These are phyloP conservation scores for Dasysyrphus albostriatus DNA, from an alignment of 2,888 invertebrate genomes.

Conservation along the genomic window DNA sequence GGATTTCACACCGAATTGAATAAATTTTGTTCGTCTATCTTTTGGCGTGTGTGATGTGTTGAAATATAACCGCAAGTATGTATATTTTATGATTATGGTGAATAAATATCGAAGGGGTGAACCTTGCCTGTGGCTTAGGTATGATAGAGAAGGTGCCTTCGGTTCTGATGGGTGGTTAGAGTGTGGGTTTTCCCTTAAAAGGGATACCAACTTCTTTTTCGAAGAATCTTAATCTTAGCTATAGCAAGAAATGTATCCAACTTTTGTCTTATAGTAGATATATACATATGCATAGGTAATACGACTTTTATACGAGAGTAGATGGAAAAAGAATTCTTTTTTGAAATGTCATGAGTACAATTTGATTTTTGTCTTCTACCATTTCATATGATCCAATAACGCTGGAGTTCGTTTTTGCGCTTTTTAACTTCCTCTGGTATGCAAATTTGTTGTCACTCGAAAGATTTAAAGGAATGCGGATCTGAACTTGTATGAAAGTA, in stretches of 20 bases:
- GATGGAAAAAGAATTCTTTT: background rate
- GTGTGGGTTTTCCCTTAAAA: slow-evolving; percentile 9
- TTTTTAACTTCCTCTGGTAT: slow-evolving; percentile 53
- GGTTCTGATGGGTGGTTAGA: background rate
- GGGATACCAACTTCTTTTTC: slow-evolving; percentile 10
- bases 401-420: slow-evolving; percentile 17
- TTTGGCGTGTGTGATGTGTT: slow-evolving; percentile 37
- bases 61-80: slow-evolving; percentile 69
- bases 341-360: slow-evolving; percentile 31
- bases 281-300: too few relatives aligned
- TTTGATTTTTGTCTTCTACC: slow-evolving; percentile 41
- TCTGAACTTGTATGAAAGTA: background rate
- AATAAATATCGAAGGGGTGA: slow-evolving; percentile 64
- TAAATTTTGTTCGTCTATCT: slow-evolving; percentile 53
- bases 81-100: slow-evolving; percentile 68
- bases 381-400: slow-evolving; percentile 28
- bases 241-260: slow-evolving; percentile 5
- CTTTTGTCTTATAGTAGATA: slow-evolving; percentile 25
- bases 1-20: slow-evolving; percentile 73
- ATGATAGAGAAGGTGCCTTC: slow-evolving; percentile 45
- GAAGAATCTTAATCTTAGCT: background rate
- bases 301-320: slow-evolving; percentile 2
- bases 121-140: slow-evolving; percentile 43
- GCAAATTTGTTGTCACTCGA: slow-evolving; percentile 64
- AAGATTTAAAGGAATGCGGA: slow-evolving; percentile 42